A percentile compares a stretch with the other conserved stretches of the same genome.
These are phyloP conservation scores for Oncorhynchus clarkii DNA, from an alignment of 2,113 vertebrate species.

Conservation along the genomic window DNA sequence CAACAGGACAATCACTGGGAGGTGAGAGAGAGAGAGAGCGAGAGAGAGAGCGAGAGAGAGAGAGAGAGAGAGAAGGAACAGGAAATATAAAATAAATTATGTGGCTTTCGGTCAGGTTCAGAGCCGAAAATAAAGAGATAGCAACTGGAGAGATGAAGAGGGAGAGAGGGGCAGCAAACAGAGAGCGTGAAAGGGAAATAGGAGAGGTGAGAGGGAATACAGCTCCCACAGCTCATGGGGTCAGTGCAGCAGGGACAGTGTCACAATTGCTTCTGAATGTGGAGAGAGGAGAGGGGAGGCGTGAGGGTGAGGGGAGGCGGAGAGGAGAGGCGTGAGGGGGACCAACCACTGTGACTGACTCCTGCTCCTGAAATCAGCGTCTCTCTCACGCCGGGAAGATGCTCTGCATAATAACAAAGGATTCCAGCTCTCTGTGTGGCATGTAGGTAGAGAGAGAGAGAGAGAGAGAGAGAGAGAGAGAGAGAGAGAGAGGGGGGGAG, in stretches of 20 bases:
- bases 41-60: constrained; percentile 1
- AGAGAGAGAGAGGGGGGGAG: not conserved
- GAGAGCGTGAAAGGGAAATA: constrained; percentile 20
- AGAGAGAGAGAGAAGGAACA: constrained; percentile 6
- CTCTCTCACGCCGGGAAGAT: not conserved
- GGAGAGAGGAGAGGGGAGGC: constrained; percentile 37
- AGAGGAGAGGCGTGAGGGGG: constrained; percentile 39
- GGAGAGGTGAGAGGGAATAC: not conserved
- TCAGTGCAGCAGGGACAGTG: constrained; percentile 54
- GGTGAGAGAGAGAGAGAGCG: constrained; percentile 29
- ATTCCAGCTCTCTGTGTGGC: not conserved
- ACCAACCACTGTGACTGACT: constrained; percentile 51
- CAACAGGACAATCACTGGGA: constrained; percentile 25
- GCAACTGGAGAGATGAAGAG: not conserved
- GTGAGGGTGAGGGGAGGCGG: constrained; percentile 19
- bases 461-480: not conserved
- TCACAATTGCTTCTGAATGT: constrained; percentile 61
- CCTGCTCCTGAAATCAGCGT: constrained; percentile 47
- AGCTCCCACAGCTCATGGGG: constrained; percentile 56
- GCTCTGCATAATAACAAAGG: constrained; percentile 6
- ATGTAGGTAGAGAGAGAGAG: not conserved
- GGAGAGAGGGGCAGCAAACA: constrained; percentile 1
- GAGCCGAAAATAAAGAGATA: constrained; percentile 31
- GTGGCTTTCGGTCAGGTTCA: constrained; percentile 22
- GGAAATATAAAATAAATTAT: not conserved